Evolutionary conservation across 1,140 invertebrate species (phyloP).

Genomic region (Euwallacea similis): DNA sequence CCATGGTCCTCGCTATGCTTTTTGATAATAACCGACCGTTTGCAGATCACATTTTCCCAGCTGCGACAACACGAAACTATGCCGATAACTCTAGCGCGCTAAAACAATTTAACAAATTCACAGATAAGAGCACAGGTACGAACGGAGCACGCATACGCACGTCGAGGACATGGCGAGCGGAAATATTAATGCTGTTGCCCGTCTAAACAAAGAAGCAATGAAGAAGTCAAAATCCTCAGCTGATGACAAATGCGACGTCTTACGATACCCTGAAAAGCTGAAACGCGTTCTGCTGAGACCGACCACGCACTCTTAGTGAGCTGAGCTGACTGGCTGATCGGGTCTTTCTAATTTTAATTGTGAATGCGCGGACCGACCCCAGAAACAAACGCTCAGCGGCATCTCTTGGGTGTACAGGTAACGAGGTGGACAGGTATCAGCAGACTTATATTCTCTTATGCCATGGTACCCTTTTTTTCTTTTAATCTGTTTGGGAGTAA

Average conservation of each 20-base stretch:
- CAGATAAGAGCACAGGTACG: conserved; percentile 8
- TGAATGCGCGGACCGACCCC: conserved; percentile 15
- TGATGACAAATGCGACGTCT: conserved; percentile 25
- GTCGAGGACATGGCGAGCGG: background rate
- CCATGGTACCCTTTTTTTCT: too few relatives aligned
- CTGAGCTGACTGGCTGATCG: conserved; percentile 17
- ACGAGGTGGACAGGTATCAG: conserved; percentile 20
- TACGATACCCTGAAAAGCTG: conserved; percentile 24
- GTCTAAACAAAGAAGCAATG: conserved; percentile 29
- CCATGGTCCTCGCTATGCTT: conserved; percentile 61
- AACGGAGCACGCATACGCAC: conserved; percentile 1
- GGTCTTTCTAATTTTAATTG: conserved; percentile 37
- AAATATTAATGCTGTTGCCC: conserved; percentile 9
- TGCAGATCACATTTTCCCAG: conserved; percentile 22
- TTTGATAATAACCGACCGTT: background rate
- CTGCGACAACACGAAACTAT: background rate
- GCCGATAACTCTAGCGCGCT: background rate
- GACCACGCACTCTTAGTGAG: conserved; percentile 4
- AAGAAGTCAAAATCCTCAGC: conserved; percentile 26
- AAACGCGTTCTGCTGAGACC: conserved; percentile 7
- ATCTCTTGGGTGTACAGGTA: conserved; percentile 28
- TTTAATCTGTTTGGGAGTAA: too few relatives aligned
- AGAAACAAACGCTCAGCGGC: conserved; percentile 29
- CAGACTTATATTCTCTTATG: background rate
- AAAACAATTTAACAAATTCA: background rate